Conservation (phyloP, 2,888 invertebrate genomes). For the Merodon equestris region DNA sequence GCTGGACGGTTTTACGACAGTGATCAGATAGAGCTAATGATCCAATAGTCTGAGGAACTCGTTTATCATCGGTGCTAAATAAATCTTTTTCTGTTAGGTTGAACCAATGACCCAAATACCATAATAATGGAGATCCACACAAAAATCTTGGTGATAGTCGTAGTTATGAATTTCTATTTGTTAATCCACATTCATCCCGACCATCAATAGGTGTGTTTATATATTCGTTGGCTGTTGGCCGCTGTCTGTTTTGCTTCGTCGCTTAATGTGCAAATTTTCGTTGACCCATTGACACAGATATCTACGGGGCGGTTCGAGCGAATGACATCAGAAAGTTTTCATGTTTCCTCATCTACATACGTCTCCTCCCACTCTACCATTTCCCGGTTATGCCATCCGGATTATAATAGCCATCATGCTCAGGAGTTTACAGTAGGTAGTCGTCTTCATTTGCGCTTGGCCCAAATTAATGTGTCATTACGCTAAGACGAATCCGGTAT, state of each 20-base stretch:
- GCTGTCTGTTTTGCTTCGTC: slow-evolving; percentile 4
- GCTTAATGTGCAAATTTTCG: slow-evolving; percentile 26
- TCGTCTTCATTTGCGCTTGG: slow-evolving; percentile 7
- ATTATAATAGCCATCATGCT: too few relatives aligned
- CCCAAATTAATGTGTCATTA: slow-evolving; percentile 49
- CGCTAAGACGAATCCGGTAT: slow-evolving; percentile 24
- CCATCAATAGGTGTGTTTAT: slow-evolving; percentile 17
- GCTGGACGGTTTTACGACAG: too few relatives aligned
- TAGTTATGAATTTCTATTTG: slow-evolving; percentile 33
- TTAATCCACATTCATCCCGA: slow-evolving; percentile 33
- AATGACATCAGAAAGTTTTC: slow-evolving; percentile 43
- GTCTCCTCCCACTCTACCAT: neutral
- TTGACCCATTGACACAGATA: slow-evolving; percentile 37
- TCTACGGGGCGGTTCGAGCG: slow-evolving; percentile 11
- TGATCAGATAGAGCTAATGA: too few relatives aligned
- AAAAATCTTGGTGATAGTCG: slow-evolving; percentile 17
- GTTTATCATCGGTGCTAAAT: too few relatives aligned
- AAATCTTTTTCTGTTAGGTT: too few relatives aligned
- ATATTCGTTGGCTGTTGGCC: slow-evolving; percentile 16
- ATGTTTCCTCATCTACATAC: neutral
- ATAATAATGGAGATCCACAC: too few relatives aligned
- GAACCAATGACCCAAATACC: too few relatives aligned
- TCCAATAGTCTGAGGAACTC: too few relatives aligned
- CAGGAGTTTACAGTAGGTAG: too few relatives aligned
- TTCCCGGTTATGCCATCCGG: too few relatives aligned